Base-by-base conservation (phyloP, 2,113 vertebrate genomes). In the Oncorhynchus gorbuscha region DNA sequence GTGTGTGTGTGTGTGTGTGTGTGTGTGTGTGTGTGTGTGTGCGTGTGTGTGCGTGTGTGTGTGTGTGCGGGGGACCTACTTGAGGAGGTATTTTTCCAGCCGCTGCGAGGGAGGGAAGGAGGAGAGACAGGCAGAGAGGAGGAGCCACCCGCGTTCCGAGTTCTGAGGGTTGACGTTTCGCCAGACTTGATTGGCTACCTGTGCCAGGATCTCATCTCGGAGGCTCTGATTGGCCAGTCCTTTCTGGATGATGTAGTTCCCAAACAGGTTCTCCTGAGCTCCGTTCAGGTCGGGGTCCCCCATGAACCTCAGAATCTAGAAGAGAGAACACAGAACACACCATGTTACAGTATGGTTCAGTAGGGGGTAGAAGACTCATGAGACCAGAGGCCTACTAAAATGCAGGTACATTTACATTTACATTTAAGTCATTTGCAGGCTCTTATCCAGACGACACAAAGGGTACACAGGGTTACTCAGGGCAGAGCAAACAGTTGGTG, bases 111-210 rank as follows among this genome's bases (percentile, higher is more conserved):
- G 98, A 1, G 93, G 79, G n/a, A 99, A 99, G 80, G 93, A 83
- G 0, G 96, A 94, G 68, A 99, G 92, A 84, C 97, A 97, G 66
- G 94, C 64, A 0, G 96, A 95, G 90, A 99, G 87, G 20, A 99
- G 92, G 76, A 99, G 93, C 98, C 98, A 99, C 26, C 98, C 16
- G 5, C 16, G 18, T 69, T 35, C 26, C 3, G 14, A 22, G 14
- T 22, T 70, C 35, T 70, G 32, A 70, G 32, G 35, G 68, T 16
- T 14, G 84, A 88, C 89, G 78, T 96, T 96, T 64, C 81, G 76
- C 93, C 95, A 96, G 70, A 99, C 97, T 88, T 99, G 97, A 91
- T 99, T 99, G 91, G 95, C 93, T 1, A 98, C 91, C 86, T 99
- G 97, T 22, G 88, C 94, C 79, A 99, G 88, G 86, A 99, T 96